A percentile compares a stretch with the other conserved stretches of the same genome.
Conservation (phyloP, 2,113 vertebrate genomes). For the Ceyx melanurus region DNA sequence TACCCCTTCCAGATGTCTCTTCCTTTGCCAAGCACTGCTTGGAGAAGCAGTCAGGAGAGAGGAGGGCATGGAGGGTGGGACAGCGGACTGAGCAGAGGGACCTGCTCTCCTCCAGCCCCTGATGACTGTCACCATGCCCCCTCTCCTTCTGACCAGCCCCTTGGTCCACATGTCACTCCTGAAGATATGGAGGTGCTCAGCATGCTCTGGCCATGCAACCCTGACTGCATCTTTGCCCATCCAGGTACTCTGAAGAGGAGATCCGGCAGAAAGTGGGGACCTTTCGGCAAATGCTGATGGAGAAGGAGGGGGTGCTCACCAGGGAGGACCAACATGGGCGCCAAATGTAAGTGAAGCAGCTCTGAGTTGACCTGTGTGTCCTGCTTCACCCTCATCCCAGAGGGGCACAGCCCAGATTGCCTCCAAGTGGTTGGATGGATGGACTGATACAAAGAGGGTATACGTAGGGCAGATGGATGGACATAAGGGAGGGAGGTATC, state of each 20-base stretch:
- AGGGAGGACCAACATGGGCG: slow-evolving; percentile 88
- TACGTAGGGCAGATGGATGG: not conserved
- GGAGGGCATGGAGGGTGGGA: not conserved
- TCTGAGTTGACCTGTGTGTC: fast-evolving
- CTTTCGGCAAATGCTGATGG: slow-evolving; percentile 99
- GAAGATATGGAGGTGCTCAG: not conserved
- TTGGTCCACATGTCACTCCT: not conserved
- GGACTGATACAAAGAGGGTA: fast-evolving
- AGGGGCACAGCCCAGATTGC: not conserved
- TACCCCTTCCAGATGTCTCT: not conserved
- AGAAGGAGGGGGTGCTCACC: slow-evolving; percentile 96
- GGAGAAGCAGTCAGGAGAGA: not conserved
- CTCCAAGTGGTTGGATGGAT: fast-evolving
- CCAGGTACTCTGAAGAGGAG: slow-evolving; percentile 94
- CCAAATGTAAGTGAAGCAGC: slow-evolving; percentile 85
- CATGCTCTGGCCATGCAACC: fast-evolving
- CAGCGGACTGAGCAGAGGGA: not conserved
- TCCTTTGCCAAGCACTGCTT: not conserved
- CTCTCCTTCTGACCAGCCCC: not conserved
- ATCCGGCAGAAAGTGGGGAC: slow-evolving; percentile 96
- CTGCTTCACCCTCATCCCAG: not conserved
- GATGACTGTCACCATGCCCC: not conserved
- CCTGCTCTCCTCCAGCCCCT: not conserved
- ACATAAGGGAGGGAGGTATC: not conserved
- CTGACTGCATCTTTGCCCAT: not conserved